A percentile compares a stretch with the other conserved stretches of the same genome.
Evolutionary conservation across 2,797 vertebrate species (phyloP).

Genomic region (Gymnopithys bicolor): DNA sequence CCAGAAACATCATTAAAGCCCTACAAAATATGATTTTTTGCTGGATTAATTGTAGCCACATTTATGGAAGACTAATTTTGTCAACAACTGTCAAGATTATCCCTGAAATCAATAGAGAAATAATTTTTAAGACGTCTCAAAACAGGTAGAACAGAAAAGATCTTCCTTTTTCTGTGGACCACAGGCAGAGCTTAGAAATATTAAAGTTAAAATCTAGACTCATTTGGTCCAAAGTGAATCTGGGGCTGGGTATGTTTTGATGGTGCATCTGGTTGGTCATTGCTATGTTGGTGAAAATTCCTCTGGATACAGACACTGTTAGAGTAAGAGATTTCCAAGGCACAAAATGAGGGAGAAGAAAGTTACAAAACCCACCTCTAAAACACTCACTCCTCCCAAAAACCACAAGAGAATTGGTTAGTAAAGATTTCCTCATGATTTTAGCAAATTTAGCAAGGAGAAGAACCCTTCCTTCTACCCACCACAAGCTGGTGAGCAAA

Average conservation of each 20-base stretch:
- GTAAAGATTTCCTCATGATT: neutral
- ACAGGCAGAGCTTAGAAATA: neutral
- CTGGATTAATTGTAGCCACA: neutral
- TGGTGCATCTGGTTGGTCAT: neutral
- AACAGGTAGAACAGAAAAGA: neutral
- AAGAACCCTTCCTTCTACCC: neutral
- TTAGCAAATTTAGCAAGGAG: neutral
- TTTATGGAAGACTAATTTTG: neutral
- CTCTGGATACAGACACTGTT: rapidly evolving
- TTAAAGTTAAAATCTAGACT: neutral
- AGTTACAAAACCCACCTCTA: neutral
- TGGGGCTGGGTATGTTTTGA: neutral
- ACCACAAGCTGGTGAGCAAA: neutral
- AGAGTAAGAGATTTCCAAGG: neutral
- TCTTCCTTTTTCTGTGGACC: neutral
- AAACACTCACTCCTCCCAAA: neutral
- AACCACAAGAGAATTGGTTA: neutral
- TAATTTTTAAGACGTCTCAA: neutral
- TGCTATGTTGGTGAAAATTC: neutral
- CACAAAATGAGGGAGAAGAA: neutral
- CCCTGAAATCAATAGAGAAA: neutral
- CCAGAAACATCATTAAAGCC: neutral
- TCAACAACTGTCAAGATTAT: neutral
- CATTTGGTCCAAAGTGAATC: neutral
- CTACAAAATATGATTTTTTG: neutral